Base-by-base conservation (phyloP, 2,888 invertebrate species). In the Autographa gamma region DNA sequence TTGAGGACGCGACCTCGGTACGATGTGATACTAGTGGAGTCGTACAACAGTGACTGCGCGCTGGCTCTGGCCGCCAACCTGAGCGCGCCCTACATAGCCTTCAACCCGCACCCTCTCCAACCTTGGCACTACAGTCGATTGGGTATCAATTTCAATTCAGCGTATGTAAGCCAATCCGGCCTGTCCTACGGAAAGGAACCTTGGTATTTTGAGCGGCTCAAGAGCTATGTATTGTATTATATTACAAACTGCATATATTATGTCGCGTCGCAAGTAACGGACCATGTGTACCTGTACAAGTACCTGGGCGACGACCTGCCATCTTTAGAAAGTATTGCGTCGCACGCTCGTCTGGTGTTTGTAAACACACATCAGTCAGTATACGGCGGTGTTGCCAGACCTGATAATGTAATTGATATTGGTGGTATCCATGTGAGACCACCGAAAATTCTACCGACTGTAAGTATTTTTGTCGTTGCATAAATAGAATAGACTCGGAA, bases 11-110 rank as follows among this genome's bases (percentile, higher is more conserved):
- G 89, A 76, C 94, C 96, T 74, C 95, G 94, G 66, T 98, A 96
- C 88, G 98, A 98, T 88, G 92, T 98, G 11, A 96, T 98, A 52
- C 85, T 98, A 32, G 96, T 97, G 76, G 98, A 98, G 89, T 96
- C 96, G 66, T 98, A 97, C 90, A 97, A 97, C 85, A 96, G 97
- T 48, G 97, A 98, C 87, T 98, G 98, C 84, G 97, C 97, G 83
- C 90, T 97, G 83, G 97, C 97, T 34, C 93, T 98, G 74, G 97
- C 96, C 8, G 96, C 97, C 82, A 96, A 97, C 88, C 96, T 97
- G 56, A 95, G 96, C 81, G 96, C 96, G 0, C 97, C 97, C 0
- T 96, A 96, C 73, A 96, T 97, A 34, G 94, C 96, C 0, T 88
- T 97, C 63, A 96, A 96, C 65, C 96, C 96, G 0, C 96, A 96